phyloP scores from a whole-genome alignment of 2,113 vertebrate species.

The Prinia subflava region DNA sequence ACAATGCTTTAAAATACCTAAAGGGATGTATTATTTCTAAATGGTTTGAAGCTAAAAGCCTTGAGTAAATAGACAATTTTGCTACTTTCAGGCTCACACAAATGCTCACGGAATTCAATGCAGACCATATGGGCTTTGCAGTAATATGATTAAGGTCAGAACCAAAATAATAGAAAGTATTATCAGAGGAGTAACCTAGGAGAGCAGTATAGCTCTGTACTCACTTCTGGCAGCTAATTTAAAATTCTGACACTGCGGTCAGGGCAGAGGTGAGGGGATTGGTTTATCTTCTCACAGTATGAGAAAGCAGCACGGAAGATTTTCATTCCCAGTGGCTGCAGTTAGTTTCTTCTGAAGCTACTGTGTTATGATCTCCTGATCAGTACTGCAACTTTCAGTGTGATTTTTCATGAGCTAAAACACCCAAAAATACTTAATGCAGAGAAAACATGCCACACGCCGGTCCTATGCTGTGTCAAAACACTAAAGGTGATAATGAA shows the following conservation, averaged over 20 bases:
- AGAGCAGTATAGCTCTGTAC: not conserved
- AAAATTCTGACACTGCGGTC: not conserved
- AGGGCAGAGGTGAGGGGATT: not conserved
- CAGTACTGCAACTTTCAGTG: not conserved
- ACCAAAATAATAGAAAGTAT: not conserved
- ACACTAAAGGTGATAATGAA: not conserved
- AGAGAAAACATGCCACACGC: not conserved
- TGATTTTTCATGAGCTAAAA: not conserved
- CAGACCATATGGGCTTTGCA: not conserved
- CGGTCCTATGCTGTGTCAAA: not conserved
- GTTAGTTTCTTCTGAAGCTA: not conserved
- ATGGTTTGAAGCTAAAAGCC: not conserved
- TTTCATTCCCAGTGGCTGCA: not conserved
- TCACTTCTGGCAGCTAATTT: not conserved
- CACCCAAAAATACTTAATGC: not conserved
- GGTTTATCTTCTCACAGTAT: not conserved
- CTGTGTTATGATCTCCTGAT: not conserved
- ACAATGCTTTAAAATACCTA: not conserved
- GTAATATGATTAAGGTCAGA: not conserved
- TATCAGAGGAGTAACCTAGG: not conserved
- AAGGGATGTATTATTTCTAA: not conserved
- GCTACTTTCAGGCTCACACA: not conserved
- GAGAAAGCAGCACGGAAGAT: not conserved
- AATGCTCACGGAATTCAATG: not conserved
- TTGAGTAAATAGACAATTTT: not conserved